Conservation (phyloP, 2,888 invertebrate genomes). For the Leistus spinibarbis region DNA sequence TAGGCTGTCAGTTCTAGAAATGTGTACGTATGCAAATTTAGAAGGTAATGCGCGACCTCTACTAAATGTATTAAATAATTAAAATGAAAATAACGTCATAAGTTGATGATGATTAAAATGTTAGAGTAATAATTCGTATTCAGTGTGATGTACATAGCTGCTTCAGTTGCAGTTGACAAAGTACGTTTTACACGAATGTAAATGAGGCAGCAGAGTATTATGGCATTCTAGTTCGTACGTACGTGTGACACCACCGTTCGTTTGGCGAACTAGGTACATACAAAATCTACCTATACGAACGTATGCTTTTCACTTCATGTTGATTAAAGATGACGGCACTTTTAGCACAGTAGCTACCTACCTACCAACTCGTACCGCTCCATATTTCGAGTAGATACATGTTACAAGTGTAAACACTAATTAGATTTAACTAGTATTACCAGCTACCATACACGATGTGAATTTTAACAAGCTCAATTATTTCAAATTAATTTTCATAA, state of each 20-base stretch:
- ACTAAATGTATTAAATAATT: background rate
- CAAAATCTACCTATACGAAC: background rate
- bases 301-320: background rate
- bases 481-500: background rate
- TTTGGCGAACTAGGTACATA: background rate
- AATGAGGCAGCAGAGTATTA: constrained; percentile 3
- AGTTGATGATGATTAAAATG: background rate
- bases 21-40: background rate
- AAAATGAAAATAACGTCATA: background rate
- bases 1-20: background rate
- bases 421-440: constrained; percentile 1
- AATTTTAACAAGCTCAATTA: background rate
- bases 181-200: background rate
- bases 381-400: background rate
- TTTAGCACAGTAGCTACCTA: background rate
- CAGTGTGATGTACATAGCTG: background rate
- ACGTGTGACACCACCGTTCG: background rate
- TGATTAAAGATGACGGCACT: constrained; percentile 3
- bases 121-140: background rate
- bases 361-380: no score
- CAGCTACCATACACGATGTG: background rate
- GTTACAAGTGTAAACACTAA: constrained; percentile 8
- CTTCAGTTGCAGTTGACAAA: background rate
- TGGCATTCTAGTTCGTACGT: no score
- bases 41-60: background rate